Evolutionary conservation across 1,140 invertebrate species (phyloP).

Genomic region (Ectropis grisescens): DNA sequence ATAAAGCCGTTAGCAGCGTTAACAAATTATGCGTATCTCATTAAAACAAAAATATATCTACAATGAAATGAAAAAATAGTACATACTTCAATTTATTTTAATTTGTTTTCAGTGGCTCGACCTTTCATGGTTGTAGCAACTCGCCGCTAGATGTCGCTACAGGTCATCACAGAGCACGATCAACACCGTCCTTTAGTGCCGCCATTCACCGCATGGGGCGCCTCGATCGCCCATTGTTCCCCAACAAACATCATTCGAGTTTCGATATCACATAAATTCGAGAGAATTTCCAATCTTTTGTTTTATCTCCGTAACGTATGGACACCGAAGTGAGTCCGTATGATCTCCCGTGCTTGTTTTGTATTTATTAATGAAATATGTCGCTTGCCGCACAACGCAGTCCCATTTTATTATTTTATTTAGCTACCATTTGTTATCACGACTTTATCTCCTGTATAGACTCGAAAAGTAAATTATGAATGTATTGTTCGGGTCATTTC

Average conservation of each 20-base stretch:
- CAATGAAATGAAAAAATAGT: too few species aligned
- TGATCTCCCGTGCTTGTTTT: conserved; percentile 62
- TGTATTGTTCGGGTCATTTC: conserved; percentile 57
- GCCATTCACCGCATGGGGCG: conserved; percentile 56
- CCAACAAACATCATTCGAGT: conserved; percentile 37
- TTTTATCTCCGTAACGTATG: conserved; percentile 68
- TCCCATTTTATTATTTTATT: conserved; percentile 67
- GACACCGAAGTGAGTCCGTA: conserved; percentile 65
- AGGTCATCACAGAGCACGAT: conserved; percentile 4
- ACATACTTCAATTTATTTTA: too few species aligned
- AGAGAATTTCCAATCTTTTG: conserved; percentile 56
- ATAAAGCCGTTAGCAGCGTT: too few species aligned
- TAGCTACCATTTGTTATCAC: conserved; percentile 68
- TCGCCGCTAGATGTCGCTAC: conserved; percentile 55
- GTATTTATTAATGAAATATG: conserved; percentile 69
- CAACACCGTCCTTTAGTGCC: conserved; percentile 11
- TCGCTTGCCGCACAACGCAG: conserved; percentile 42
- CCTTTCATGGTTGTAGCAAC: conserved; percentile 41
- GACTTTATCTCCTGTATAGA: conserved; percentile 62
- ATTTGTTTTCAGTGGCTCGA: too few species aligned
- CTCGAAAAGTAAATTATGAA: conserved; percentile 66
- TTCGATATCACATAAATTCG: conserved; percentile 66
- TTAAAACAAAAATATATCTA: too few species aligned
- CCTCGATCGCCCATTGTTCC: conserved; percentile 62
- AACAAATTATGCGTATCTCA: too few species aligned